Evolutionary conservation across 64 coral and sea anemone species (phyloP).

Genomic region (Cladopsammia gracilis): DNA sequence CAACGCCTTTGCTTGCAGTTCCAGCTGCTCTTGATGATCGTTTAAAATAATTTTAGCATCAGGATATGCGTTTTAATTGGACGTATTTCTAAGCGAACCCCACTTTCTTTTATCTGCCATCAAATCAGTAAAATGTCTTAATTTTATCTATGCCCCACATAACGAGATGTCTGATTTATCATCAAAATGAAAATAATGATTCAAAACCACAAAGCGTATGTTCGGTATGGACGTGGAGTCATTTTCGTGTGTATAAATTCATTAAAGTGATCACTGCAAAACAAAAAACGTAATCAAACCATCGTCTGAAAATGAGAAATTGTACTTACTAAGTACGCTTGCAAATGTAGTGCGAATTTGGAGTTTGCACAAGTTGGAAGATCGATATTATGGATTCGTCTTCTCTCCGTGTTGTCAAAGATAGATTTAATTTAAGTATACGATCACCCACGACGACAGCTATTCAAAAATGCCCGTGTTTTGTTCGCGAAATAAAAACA

Average conservation of each 20-base stretch:
- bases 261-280: neutral
- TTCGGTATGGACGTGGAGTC: neutral
- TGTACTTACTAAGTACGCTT: too few relatives aligned
- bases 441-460: too few relatives aligned
- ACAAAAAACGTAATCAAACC: neutral
- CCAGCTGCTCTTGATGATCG: neutral
- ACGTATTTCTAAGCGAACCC: neutral
- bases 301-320: too few relatives aligned
- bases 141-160: neutral
- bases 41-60: neutral
- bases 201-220: neutral
- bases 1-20: neutral
- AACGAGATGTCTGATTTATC: neutral
- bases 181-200: neutral
- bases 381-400: too few relatives aligned
- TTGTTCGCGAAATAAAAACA: neutral
- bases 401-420: too few relatives aligned
- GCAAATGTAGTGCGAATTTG: too few relatives aligned
- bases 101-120: neutral
- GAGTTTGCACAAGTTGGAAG: too few relatives aligned
- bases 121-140: slow-evolving; percentile 2
- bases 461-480: too few relatives aligned
- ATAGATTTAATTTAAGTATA: too few relatives aligned
- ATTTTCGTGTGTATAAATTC: too few relatives aligned
- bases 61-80: neutral